phyloP scores from a whole-genome alignment of 1,140 invertebrate genomes.

The Cephus cinctus region DNA sequence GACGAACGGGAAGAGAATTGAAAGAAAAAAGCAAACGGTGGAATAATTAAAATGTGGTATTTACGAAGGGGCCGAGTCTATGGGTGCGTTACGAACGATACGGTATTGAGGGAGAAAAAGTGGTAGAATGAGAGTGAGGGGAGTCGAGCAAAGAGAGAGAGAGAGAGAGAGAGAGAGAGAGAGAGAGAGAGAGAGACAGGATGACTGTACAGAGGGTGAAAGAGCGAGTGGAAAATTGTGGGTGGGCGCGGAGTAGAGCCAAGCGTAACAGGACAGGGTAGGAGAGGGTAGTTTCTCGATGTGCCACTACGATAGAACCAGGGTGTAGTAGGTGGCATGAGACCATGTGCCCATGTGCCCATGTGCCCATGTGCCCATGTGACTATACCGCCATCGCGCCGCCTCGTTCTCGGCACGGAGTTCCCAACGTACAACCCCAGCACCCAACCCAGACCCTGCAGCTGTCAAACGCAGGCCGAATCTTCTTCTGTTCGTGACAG shows the following conservation, averaged over 20 bases:
- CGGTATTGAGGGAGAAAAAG: conserved; percentile 14
- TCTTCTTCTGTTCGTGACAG: conserved; percentile 58
- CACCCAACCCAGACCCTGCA: conserved; percentile 48
- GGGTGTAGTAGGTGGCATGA: conserved; percentile 10
- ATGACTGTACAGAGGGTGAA: not conserved
- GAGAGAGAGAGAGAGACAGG: conserved; percentile 15
- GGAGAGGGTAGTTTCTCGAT: conserved; percentile 5
- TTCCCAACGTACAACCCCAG: conserved; percentile 16
- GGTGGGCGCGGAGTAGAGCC: no score
- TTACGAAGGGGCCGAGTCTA: conserved; percentile 30
- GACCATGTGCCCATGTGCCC: not conserved
- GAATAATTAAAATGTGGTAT: conserved; percentile 47
- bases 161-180: conserved; percentile 13
- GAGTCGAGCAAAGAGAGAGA: conserved; percentile 18
- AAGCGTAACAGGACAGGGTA: not conserved
- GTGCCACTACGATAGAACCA: no score
- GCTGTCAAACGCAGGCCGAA: conserved; percentile 57
- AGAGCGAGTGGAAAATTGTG: conserved; percentile 8
- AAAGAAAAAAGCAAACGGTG: conserved; percentile 23
- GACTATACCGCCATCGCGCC: not conserved
- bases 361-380: not conserved
- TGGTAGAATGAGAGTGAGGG: conserved; percentile 16
- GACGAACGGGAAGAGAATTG: conserved; percentile 21
- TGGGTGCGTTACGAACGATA: conserved; percentile 29
- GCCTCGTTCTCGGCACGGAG: conserved; percentile 12